These are phyloP conservation scores for Sesia apiformis DNA, from an alignment of 2,888 invertebrate species.

Conservation along the genomic window DNA sequence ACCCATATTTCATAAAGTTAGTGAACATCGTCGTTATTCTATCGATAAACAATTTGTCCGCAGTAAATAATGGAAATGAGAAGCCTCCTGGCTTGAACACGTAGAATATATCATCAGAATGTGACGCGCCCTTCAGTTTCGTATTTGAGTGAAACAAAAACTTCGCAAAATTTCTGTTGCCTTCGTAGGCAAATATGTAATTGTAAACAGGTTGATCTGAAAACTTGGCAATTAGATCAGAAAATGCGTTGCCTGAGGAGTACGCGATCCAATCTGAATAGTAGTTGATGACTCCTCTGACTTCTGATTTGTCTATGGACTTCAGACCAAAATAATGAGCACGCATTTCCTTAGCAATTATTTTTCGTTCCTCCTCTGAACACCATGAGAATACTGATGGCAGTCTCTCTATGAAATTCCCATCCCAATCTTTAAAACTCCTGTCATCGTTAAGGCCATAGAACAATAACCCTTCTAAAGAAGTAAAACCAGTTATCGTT, in stretches of 20 bases:
- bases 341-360: slow-evolving; percentile 36
- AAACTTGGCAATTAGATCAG: slow-evolving; percentile 30
- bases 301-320: slow-evolving; percentile 21
- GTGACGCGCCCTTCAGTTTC: slow-evolving; percentile 34
- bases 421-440: slow-evolving; percentile 36
- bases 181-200: slow-evolving; percentile 52
- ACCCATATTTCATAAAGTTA: slow-evolving; percentile 60
- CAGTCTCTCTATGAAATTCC: slow-evolving; percentile 39
- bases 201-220: slow-evolving; percentile 45
- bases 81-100: slow-evolving; percentile 51
- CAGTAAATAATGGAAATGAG: slow-evolving; percentile 20
- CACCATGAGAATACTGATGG: slow-evolving; percentile 54
- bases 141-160: slow-evolving; percentile 23
- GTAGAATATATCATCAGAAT: slow-evolving; percentile 59
- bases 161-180: slow-evolving; percentile 47
- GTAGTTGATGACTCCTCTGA: slow-evolving; percentile 30
- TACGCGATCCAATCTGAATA: slow-evolving; percentile 56
- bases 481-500: slow-evolving; percentile 41
- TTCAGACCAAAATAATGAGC: slow-evolving; percentile 40
- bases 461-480: slow-evolving; percentile 50
- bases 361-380: slow-evolving; percentile 27
- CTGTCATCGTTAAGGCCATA: slow-evolving; percentile 37
- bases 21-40: slow-evolving; percentile 45
- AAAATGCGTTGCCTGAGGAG: slow-evolving; percentile 36
- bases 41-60: slow-evolving; percentile 40